A percentile compares a stretch with the other conserved stretches of the same genome.
Evolutionary conservation across 2,113 vertebrate species (phyloP).

Genomic region (Oxygymnocypris stewartii): DNA sequence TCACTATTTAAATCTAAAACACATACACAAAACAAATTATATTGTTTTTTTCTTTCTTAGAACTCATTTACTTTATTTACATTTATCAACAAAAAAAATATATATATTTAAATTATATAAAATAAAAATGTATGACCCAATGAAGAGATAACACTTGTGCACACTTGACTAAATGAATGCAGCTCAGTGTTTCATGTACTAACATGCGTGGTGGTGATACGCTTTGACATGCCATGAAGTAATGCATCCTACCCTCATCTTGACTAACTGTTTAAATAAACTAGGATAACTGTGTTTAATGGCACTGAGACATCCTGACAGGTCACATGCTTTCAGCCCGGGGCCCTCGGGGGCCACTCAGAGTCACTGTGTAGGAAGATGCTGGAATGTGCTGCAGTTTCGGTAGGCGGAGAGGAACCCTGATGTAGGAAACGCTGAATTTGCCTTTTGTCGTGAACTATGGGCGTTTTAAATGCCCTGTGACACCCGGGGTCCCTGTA

Average conservation of each 20-base stretch:
- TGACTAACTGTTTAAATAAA: neutral
- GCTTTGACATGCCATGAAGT: neutral
- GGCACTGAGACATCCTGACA: neutral
- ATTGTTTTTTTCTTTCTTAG: neutral
- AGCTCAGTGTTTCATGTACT: neutral
- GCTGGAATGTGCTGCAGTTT: conserved; percentile 46
- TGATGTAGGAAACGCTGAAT: neutral
- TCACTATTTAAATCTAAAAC: neutral
- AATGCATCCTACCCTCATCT: neutral
- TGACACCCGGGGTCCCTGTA: neutral
- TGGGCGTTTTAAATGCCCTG: neutral
- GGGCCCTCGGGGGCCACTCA: neutral
- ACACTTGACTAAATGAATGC: neutral
- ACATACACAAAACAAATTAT: neutral
- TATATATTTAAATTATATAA: no score
- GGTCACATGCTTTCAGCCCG: neutral
- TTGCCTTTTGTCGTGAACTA: neutral
- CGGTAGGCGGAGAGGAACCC: conserved; percentile 14
- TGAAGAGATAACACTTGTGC: neutral
- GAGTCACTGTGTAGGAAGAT: conserved; percentile 39
- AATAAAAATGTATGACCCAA: neutral
- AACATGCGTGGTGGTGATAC: neutral
- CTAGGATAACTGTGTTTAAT: neutral
- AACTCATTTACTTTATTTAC: neutral
- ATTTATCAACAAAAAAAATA: neutral